Percentiles rank a stretch among this genome's conserved stretches.
Conservation (phyloP, 2,113 vertebrate genomes). For the Girardinichthys multiradiatus region DNA sequence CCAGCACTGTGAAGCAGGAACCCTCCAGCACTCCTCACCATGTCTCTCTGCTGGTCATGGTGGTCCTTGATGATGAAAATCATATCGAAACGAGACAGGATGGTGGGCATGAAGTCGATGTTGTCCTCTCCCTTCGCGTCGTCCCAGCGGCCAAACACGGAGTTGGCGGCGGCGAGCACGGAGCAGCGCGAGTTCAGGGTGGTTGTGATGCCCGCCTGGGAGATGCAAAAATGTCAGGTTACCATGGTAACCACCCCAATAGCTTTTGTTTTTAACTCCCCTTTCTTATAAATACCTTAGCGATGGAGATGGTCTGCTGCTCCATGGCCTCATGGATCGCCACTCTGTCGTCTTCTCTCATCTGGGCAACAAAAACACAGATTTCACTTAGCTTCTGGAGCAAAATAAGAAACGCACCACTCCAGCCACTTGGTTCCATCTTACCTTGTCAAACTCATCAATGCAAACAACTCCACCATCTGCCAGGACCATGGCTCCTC, state of each 20-base stretch:
- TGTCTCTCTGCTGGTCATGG: slow-evolving; percentile 92
- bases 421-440: too few relatives aligned
- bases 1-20: accelerated
- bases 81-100: slow-evolving; percentile 98
- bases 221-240: neutral
- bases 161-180: slow-evolving; percentile 96
- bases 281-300: slow-evolving; percentile 84
- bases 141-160: slow-evolving; percentile 97
- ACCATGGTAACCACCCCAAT: accelerated
- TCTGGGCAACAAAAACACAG: slow-evolving; percentile 73
- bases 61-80: slow-evolving; percentile 99
- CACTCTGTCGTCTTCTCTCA: slow-evolving; percentile 97
- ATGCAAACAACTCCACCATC: slow-evolving; percentile 98
- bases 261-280: slow-evolving; percentile 4
- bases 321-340: slow-evolving; percentile 99
- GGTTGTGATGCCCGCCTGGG: slow-evolving; percentile 96
- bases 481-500: slow-evolving; percentile 97
- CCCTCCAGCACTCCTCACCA: slow-evolving; percentile 78
- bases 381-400: accelerated
- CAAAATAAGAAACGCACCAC: neutral
- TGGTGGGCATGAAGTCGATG: slow-evolving; percentile 99
- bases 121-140: slow-evolving; percentile 98
- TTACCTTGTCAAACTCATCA: slow-evolving; percentile 96
- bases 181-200: slow-evolving; percentile 98
- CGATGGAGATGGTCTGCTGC: slow-evolving; percentile 98